These are phyloP conservation scores for Ormyrus pomaceus DNA, from an alignment of 2,888 invertebrate genomes.

Conservation along the genomic window DNA sequence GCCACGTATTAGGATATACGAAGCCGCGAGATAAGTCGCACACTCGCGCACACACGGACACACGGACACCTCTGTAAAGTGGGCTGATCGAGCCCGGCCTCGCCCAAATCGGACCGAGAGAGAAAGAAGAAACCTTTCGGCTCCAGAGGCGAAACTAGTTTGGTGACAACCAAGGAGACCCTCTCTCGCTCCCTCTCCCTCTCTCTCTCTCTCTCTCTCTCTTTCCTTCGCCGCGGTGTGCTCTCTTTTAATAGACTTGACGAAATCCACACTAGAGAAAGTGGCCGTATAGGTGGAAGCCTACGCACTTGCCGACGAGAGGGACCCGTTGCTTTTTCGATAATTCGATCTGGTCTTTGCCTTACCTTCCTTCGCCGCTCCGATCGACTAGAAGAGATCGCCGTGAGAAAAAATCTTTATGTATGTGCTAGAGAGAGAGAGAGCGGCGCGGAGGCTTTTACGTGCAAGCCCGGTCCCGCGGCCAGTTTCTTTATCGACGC, in stretches of 20 bases:
- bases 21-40: constrained; percentile 25
- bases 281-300: constrained; percentile 48
- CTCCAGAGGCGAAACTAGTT: constrained; percentile 69
- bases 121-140: constrained; percentile 48
- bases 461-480: neutral
- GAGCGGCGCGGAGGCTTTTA: neutral
- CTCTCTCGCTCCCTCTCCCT: constrained; percentile 60
- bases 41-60: constrained; percentile 1
- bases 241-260: constrained; percentile 43
- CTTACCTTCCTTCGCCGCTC: too few species aligned
- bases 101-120: constrained; percentile 30
- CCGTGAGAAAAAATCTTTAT: constrained; percentile 41
- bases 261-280: constrained; percentile 64
- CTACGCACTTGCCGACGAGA: neutral
- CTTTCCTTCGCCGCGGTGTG: neutral
- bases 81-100: constrained; percentile 31
- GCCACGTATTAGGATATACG: constrained; percentile 65
- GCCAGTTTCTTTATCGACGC: constrained; percentile 35
- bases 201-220: constrained; percentile 55
- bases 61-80: constrained; percentile 30
- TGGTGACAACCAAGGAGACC: constrained; percentile 71
- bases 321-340: constrained; percentile 24
- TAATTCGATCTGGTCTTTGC: constrained; percentile 32
- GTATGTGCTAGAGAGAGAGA: neutral
- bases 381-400: constrained; percentile 1